A percentile compares a stretch with the other conserved stretches of the same genome.
phyloP scores from a whole-genome alignment of 2,797 vertebrate genomes.

The Iguana delicatissima region DNA sequence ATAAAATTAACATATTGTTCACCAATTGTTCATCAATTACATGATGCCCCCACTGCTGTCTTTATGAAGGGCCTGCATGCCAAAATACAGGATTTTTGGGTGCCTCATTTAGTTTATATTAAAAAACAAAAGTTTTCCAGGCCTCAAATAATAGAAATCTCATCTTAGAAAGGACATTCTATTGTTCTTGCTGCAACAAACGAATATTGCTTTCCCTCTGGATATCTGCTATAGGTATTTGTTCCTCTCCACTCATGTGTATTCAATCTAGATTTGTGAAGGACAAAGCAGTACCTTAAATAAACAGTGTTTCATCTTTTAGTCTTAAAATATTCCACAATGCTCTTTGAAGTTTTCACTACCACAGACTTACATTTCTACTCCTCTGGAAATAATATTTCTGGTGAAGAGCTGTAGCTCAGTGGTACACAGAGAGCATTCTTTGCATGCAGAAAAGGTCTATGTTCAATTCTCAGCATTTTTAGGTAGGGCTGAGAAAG shows the following conservation, averaged over 20 bases:
- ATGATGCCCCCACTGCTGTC: no score
- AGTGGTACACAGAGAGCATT: neutral
- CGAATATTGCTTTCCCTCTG: no score
- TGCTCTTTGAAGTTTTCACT: neutral
- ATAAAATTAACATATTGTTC: no score
- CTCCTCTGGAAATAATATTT: neutral
- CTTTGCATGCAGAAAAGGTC: neutral
- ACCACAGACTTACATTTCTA: neutral
- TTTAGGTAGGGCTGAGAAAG: neutral
- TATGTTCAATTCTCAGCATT: neutral
- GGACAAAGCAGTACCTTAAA: neutral
- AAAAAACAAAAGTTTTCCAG: no score
- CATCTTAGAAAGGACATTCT: no score
- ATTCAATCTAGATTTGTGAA: neutral
- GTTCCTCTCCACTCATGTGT: neutral
- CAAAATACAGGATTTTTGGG: no score
- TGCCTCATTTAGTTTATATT: no score
- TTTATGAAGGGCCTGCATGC: no score
- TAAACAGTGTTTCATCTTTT: neutral
- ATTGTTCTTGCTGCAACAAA: no score
- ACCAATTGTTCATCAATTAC: no score
- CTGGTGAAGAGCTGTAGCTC: neutral
- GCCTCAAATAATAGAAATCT: no score
- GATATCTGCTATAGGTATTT: neutral
- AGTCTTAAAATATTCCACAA: neutral